Percentiles rank a stretch among this genome's conserved stretches.
Evolutionary conservation across 1,140 invertebrate genomes (phyloP).

Genomic region (Diploscapter pachys): DNA sequence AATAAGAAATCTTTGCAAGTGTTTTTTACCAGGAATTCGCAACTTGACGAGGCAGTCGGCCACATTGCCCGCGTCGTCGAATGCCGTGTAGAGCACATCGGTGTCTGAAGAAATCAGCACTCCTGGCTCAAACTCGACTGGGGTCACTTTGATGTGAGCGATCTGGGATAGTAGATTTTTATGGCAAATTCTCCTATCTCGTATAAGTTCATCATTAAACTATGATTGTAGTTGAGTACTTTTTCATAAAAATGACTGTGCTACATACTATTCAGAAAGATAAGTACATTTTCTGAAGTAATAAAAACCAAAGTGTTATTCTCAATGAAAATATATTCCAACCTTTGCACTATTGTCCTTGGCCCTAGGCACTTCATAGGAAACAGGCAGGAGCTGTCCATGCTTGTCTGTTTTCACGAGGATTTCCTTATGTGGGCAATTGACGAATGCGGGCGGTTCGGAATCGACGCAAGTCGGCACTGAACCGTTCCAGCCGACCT

Average conservation of each 20-base stretch:
- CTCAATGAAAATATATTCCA: not conserved
- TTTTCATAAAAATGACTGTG: constrained; percentile 1
- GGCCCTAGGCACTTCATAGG: constrained; percentile 85
- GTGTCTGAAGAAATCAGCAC: constrained; percentile 73
- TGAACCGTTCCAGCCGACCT: constrained; percentile 83
- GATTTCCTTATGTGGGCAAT: constrained; percentile 86
- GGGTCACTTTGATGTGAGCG: constrained; percentile 79
- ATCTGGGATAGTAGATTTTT: constrained; percentile 62
- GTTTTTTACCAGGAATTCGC: constrained; percentile 45
- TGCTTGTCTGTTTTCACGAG: constrained; percentile 80
- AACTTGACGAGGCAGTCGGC: constrained; percentile 82
- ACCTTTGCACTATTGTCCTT: constrained; percentile 83
- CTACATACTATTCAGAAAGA: not conserved
- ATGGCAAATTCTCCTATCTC: not conserved
- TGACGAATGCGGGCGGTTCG: constrained; percentile 90
- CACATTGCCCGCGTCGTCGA: constrained; percentile 92
- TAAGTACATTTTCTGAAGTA: not conserved
- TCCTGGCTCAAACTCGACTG: constrained; percentile 82
- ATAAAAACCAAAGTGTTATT: not conserved
- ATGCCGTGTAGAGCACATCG: constrained; percentile 88
- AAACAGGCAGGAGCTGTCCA: constrained; percentile 79
- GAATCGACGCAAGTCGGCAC: constrained; percentile 92
- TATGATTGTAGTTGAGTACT: not conserved
- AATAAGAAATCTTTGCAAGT: too few relatives aligned
- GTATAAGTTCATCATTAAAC: not conserved